Conservation (phyloP, 2,888 invertebrate genomes). For the Lepidocyrtinus sp. region DNA sequence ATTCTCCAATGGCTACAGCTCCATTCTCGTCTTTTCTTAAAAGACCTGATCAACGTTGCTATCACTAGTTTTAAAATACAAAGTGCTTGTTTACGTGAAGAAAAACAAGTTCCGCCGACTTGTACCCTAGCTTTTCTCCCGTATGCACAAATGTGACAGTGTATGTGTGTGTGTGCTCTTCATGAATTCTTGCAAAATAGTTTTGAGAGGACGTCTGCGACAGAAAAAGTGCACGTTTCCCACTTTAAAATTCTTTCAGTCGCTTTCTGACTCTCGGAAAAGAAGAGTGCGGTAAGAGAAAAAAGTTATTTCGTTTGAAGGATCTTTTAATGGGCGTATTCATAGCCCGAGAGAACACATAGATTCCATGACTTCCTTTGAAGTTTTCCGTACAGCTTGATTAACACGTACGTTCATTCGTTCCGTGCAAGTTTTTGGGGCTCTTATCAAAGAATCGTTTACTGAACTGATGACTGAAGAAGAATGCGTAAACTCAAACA, state of each 20-base stretch:
- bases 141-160: conserved; percentile 4
- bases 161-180: conserved; percentile 18
- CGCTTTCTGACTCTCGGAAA: neutral
- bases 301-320: neutral
- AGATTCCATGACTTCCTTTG: neutral
- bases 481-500: no score
- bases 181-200: neutral
- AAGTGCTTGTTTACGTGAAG: neutral
- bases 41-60: neutral
- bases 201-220: neutral
- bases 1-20: conserved; percentile 5
- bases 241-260: conserved; percentile 10
- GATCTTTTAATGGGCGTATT: neutral
- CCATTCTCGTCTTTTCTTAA: neutral
- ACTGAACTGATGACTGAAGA: no score
- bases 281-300: neutral
- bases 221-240: conserved; percentile 9
- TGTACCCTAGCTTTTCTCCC: neutral
- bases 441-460: neutral
- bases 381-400: neutral
- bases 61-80: neutral
- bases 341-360: neutral
- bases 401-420: neutral
- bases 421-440: conserved; percentile 1
- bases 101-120: neutral